These are phyloP conservation scores for Nothoprocta perdicaria DNA, from an alignment of 2,113 vertebrate genomes.

Conservation along the genomic window DNA sequence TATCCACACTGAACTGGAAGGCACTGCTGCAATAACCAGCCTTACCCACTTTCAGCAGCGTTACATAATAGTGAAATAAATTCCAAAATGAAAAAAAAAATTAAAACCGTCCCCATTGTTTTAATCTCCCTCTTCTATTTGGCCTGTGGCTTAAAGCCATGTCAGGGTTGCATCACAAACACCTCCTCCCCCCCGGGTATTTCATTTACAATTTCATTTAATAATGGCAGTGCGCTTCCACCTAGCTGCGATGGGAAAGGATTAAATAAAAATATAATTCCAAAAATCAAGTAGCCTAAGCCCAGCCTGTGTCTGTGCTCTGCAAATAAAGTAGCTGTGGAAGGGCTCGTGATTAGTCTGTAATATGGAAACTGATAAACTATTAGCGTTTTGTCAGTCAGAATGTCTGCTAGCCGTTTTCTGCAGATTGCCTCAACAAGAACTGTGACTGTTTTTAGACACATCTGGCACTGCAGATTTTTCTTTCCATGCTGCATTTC, in stretches of 20 bases:
- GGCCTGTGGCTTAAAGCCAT: constrained; percentile 50
- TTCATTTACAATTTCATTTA: constrained; percentile 61
- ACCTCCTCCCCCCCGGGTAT: constrained; percentile 1
- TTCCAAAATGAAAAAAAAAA: neutral
- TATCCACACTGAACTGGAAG: neutral
- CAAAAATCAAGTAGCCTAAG: constrained; percentile 44
- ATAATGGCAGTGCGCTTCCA: constrained; percentile 50
- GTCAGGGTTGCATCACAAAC: constrained; percentile 28
- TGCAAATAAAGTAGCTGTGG: constrained; percentile 44
- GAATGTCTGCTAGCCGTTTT: constrained; percentile 21
- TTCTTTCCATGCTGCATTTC: constrained; percentile 38
- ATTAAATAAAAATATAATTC: constrained; percentile 41
- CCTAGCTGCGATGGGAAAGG: constrained; percentile 25
- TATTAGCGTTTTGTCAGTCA: constrained; percentile 60
- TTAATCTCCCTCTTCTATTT: constrained; percentile 51
- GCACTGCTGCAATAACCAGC: neutral
- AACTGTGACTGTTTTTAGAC: constrained; percentile 54
- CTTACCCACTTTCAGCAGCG: constrained; percentile 1
- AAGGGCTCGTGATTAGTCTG: constrained; percentile 46
- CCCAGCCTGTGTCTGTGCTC: constrained; percentile 5
- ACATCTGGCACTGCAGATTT: constrained; percentile 54
- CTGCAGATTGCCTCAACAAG: constrained; percentile 23
- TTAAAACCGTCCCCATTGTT: neutral
- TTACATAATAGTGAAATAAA: constrained; percentile 52
- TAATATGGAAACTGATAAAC: constrained; percentile 56